Base-by-base conservation (phyloP, 2,797 vertebrate genomes). In the Sternarchorhynchus goeldii region DNA sequence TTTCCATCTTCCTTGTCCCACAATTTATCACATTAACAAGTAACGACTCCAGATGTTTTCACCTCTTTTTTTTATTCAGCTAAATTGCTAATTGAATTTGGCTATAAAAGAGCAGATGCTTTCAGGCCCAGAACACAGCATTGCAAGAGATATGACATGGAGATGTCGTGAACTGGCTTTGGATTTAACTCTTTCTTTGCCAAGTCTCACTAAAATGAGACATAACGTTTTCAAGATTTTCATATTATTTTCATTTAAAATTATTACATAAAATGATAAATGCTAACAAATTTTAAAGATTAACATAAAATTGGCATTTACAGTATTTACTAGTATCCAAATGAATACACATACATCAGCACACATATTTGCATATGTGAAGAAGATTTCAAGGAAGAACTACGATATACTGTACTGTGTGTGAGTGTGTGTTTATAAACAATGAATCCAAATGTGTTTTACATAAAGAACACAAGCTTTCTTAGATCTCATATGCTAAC, bases 71-170 rank as follows among this genome's bases (percentile, higher is more conserved):
- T 79, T 72, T 75, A 81, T 82, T 85, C 79, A 66, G 69, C 75
- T 86, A 84, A 87, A 88, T 81, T 83, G 80, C 83, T 88, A 82
- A 85, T 88, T 86, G 79, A 87, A 88, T 86, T 69, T 82, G 68
- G 71, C 60, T 70, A 78, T 89, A 82, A 85, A 87, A 81, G 79
- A 88, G 75, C 88, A 87, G 84, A 85, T 88, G 83, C 88, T 86
- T 86, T 77, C 73, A 81, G 78, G 73, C 76, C 71, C 59, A 76
- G 65, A 83, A 77, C 74, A 79, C 70, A 81, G 73, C 78, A 68
- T 82, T 79, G 80, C 64, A 77, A 76, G 74, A 80, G 29, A 79
- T 68, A 78, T 68, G 76, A 80, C 67, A 81, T 67, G 69, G 67
- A 34, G 64, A 79, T 68, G 73, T 36, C 62, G 41, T 63, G 71